These are phyloP conservation scores for Arctia plantaginis DNA, from an alignment of 2,888 invertebrate species.

Conservation along the genomic window DNA sequence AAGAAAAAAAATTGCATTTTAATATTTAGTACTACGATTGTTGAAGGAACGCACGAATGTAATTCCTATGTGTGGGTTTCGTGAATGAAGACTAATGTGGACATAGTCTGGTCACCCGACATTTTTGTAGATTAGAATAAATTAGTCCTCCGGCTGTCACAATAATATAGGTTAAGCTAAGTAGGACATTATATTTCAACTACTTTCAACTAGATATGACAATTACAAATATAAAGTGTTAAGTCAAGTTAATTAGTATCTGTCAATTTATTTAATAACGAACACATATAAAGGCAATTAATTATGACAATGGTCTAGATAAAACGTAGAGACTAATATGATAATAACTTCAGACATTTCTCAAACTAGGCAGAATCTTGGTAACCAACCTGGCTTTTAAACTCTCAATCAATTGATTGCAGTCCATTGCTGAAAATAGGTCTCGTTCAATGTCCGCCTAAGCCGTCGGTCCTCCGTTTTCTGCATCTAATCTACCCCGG, in stretches of 20 bases:
- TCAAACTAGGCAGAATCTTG: neutral
- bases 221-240: slow-evolving; percentile 1
- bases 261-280: neutral
- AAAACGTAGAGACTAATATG: neutral
- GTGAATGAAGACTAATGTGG: slow-evolving; percentile 30
- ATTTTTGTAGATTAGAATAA: slow-evolving; percentile 46
- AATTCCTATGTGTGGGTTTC: slow-evolving; percentile 39
- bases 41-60: slow-evolving; percentile 7
- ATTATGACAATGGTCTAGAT: neutral
- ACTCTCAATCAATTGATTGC: neutral
- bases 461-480: no score
- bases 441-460: no score
- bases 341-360: neutral
- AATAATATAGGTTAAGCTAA: slow-evolving; percentile 25
- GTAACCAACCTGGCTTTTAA: neutral
- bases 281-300: neutral
- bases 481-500: no score
- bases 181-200: slow-evolving; percentile 9
- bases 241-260: neutral
- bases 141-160: slow-evolving; percentile 33
- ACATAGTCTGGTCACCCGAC: slow-evolving; percentile 38
- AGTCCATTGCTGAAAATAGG: no score
- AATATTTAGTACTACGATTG: slow-evolving; percentile 4
- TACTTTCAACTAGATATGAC: slow-evolving; percentile 8
- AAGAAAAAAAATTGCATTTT: slow-evolving; percentile 32